Conservation (phyloP, 2,113 vertebrate species). For the Ceyx margarethae region DNA sequence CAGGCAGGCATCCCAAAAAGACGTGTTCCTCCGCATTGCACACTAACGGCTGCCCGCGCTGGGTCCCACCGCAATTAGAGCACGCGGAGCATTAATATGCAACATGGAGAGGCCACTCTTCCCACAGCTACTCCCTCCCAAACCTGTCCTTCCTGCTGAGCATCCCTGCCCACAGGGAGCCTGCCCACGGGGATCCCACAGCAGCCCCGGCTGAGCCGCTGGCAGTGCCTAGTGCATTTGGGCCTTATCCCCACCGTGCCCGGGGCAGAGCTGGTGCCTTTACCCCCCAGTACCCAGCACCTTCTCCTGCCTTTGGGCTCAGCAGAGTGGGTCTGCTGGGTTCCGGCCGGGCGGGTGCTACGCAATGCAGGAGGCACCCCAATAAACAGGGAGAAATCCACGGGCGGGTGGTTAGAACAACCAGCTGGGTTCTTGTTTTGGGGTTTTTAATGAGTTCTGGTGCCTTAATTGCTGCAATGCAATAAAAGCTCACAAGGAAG, state of each 20-base stretch:
- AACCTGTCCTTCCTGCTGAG: constrained; percentile 65
- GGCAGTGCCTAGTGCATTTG: background rate
- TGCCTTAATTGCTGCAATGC: background rate
- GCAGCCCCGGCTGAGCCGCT: background rate
- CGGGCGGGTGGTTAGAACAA: background rate
- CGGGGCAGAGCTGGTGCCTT: background rate
- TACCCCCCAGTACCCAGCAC: rapidly evolving
- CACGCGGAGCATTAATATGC: constrained; percentile 30
- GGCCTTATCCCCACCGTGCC: background rate
- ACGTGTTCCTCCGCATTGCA: constrained; percentile 53
- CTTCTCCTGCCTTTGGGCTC: background rate
- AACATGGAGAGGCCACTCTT: constrained; percentile 56
- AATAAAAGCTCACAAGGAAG: background rate
- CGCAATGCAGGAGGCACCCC: rapidly evolving
- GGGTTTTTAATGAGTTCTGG: constrained; percentile 15
- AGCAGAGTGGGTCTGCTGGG: background rate
- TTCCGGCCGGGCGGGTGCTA: background rate
- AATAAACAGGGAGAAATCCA: background rate
- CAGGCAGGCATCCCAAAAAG: constrained; percentile 61
- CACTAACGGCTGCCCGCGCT: constrained; percentile 1
- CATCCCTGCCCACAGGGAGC: constrained; percentile 55
- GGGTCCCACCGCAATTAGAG: constrained; percentile 58
- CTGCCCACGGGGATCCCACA: constrained; percentile 63
- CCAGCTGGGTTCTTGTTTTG: background rate
- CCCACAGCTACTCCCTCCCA: constrained; percentile 62